phyloP scores from a whole-genome alignment of 1,140 invertebrate genomes.

The Leptinotarsa defecta region DNA sequence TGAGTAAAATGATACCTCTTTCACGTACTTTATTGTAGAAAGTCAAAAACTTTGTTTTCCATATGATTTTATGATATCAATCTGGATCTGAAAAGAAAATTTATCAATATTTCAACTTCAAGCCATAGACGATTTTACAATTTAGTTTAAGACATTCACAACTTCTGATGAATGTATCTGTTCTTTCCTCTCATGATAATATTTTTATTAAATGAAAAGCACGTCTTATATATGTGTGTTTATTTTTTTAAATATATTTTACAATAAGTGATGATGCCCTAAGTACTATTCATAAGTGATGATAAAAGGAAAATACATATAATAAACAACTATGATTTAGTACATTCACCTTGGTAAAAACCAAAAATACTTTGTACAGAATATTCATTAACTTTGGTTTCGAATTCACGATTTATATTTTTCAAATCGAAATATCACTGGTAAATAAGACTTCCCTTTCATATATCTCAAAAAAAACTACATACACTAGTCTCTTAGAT shows the following conservation, averaged over 20 bases:
- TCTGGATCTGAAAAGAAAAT: too few species aligned
- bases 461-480: too few species aligned
- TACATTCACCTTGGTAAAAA: background rate
- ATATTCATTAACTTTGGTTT: conserved; percentile 14
- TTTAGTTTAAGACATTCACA: too few species aligned
- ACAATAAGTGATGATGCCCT: conserved; percentile 10
- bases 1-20: too few species aligned
- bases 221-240: background rate
- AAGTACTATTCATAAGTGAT: background rate
- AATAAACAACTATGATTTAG: conserved; percentile 12
- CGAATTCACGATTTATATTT: conserved; percentile 13
- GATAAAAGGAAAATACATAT: conserved; percentile 7
- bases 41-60: too few species aligned
- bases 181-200: too few species aligned
- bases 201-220: background rate
- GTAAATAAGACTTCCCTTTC: background rate
- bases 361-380: conserved; percentile 10
- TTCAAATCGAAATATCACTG: background rate
- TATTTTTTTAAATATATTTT: conserved; percentile 9
- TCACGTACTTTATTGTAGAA: too few species aligned
- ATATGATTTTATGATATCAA: too few species aligned
- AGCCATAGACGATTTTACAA: too few species aligned
- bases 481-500: too few species aligned
- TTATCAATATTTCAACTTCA: too few species aligned
- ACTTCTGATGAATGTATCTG: too few species aligned